Conservation (phyloP, 2,888 invertebrate species). For the Aplocera efformata region DNA sequence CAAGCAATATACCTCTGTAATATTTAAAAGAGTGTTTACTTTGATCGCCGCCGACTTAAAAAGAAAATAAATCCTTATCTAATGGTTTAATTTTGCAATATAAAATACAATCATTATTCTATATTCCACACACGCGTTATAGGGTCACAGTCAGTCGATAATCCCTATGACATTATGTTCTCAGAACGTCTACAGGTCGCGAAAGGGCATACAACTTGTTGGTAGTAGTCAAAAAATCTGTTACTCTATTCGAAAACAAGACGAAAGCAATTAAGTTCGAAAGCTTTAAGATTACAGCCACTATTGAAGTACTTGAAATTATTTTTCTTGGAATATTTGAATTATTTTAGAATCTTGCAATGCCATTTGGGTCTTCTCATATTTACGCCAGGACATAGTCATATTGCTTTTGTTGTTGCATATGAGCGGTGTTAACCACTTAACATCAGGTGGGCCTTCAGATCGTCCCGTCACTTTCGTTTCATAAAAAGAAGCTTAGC, state of each 20-base stretch:
- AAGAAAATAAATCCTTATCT: too few relatives aligned
- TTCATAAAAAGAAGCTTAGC: too few relatives aligned
- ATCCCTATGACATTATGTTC: slow-evolving; percentile 60
- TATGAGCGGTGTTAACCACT: too few relatives aligned
- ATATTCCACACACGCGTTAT: slow-evolving; percentile 43
- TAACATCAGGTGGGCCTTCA: too few relatives aligned
- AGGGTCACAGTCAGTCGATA: slow-evolving; percentile 54
- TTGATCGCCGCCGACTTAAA: too few relatives aligned
- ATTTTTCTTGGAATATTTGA: slow-evolving; percentile 7
- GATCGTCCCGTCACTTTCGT: too few relatives aligned
- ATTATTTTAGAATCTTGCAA: too few relatives aligned
- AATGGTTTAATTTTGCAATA: slow-evolving; percentile 13
- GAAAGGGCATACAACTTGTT: slow-evolving; percentile 47
- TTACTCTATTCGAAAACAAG: slow-evolving; percentile 39
- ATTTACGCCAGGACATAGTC: too few relatives aligned
- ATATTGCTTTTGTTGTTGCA: too few relatives aligned
- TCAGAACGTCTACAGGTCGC: slow-evolving; percentile 61
- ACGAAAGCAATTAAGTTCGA: slow-evolving; percentile 40
- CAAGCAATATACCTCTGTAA: too few relatives aligned
- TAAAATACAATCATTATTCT: slow-evolving; percentile 40
- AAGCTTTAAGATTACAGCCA: slow-evolving; percentile 30
- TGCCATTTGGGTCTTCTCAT: too few relatives aligned
- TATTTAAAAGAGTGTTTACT: too few relatives aligned
- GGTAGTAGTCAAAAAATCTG: slow-evolving; percentile 45
- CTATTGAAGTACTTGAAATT: slow-evolving; percentile 21